Evolutionary conservation across 2,797 vertebrate species (phyloP).

Genomic region (Mormyrops attenuatus): DNA sequence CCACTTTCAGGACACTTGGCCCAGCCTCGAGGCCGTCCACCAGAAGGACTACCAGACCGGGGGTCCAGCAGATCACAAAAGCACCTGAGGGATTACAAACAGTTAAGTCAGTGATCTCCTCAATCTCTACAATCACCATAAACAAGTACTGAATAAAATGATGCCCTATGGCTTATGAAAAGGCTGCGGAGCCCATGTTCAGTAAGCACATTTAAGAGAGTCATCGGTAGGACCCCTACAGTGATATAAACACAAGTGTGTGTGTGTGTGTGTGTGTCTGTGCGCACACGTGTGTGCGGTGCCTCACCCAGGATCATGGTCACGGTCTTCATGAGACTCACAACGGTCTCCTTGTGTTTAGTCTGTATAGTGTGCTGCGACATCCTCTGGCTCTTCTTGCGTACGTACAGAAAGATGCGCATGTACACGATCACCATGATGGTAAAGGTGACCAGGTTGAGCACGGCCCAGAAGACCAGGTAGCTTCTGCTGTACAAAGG

Average conservation of each 20-base stretch:
- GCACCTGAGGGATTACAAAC: conserved; percentile 61
- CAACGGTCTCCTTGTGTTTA: conserved; percentile 66
- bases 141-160: neutral
- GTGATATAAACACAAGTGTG: neutral
- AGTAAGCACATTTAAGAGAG: neutral
- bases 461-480: conserved; percentile 81
- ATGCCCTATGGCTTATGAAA: neutral
- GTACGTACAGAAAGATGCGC: conserved; percentile 80
- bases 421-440: conserved; percentile 80
- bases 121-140: neutral
- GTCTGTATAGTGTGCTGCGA: conserved; percentile 64
- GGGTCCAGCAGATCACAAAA: conserved; percentile 94
- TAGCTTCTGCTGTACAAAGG: conserved; percentile 85
- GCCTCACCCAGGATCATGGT: conserved; percentile 83
- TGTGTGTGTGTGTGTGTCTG: neutral
- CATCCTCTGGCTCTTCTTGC: conserved; percentile 59
- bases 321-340: conserved; percentile 87
- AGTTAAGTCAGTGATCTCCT: neutral
- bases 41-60: conserved; percentile 76
- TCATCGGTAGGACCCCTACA: neutral
- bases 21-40: conserved; percentile 70
- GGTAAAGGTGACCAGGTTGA: conserved; percentile 80
- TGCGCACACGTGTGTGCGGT: neutral
- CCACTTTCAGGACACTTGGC: conserved; percentile 67
- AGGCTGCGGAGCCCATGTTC: neutral